A percentile compares a stretch with the other conserved stretches of the same genome.
These are phyloP conservation scores for Kryphioiulus occultus DNA, from an alignment of 2,888 invertebrate species.

Conservation along the genomic window DNA sequence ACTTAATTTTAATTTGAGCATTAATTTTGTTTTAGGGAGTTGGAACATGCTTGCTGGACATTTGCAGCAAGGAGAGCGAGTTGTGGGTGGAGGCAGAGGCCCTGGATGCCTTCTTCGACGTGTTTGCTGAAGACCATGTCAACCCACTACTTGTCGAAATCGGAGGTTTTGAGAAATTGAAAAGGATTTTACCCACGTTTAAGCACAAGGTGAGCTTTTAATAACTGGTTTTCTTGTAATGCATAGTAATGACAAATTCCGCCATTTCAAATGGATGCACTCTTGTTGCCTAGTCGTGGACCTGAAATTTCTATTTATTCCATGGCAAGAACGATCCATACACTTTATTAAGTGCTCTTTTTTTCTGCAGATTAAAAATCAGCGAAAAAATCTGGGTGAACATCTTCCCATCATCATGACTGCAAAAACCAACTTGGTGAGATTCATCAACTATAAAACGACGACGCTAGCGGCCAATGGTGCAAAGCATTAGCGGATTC, in stretches of 20 bases:
- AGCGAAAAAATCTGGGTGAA: conserved; percentile 72
- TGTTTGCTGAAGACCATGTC: conserved; percentile 79
- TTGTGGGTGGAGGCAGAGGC: conserved; percentile 79
- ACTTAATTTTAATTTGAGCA: background rate
- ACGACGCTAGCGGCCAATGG: background rate
- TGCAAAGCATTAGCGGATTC: background rate
- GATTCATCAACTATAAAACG: conserved; percentile 76
- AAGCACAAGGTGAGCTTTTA: conserved; percentile 71
- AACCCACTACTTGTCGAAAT: conserved; percentile 72
- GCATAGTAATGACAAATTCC: too few relatives aligned
- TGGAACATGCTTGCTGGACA: conserved; percentile 70
- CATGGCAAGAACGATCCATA: too few relatives aligned
- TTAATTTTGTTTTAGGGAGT: conserved; percentile 58
- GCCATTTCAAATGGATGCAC: too few relatives aligned
- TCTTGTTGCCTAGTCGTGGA: too few relatives aligned
- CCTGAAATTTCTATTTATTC: too few relatives aligned
- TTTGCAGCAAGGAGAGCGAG: conserved; percentile 69
- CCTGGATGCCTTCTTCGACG: conserved; percentile 77
- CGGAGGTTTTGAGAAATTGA: conserved; percentile 71
- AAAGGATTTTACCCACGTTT: conserved; percentile 69
- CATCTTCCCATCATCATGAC: conserved; percentile 75
- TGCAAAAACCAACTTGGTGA: conserved; percentile 72
- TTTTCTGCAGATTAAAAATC: conserved; percentile 69
- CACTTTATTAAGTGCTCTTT: too few relatives aligned
- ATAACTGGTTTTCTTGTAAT: too few relatives aligned